Conservation (phyloP, 2,797 vertebrate genomes). For the Thripadectes ignobilis region DNA sequence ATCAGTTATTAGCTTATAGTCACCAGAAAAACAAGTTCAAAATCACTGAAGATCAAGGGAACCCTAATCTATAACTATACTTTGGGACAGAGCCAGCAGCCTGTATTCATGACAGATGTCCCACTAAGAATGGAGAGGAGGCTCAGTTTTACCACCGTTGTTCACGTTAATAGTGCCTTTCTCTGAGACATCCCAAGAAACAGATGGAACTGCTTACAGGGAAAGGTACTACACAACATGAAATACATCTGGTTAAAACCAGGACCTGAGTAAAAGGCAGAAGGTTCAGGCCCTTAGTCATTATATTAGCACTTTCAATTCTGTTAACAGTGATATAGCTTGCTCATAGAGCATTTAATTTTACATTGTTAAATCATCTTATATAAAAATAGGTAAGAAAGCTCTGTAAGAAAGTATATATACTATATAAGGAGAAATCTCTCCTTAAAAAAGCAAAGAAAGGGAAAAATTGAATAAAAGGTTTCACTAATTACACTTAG, state of each 20-base stretch:
- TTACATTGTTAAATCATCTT: conserved; percentile 59
- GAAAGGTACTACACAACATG: conserved; percentile 13
- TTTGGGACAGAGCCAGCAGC: conserved; percentile 56
- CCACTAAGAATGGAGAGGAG: conserved; percentile 4
- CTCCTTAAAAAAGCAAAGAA: conserved; percentile 61
- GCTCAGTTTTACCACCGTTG: conserved; percentile 31
- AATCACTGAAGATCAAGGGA: conserved; percentile 57
- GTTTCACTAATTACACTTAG: conserved; percentile 45
- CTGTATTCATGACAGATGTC: conserved; percentile 35
- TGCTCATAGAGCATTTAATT: conserved; percentile 77
- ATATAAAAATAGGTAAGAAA: conserved; percentile 82
- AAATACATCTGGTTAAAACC: conserved; percentile 22
- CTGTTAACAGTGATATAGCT: conserved; percentile 58
- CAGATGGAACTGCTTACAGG: background rate
- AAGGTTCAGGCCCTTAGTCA: conserved; percentile 46
- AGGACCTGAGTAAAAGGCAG: conserved; percentile 53
- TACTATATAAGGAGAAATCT: conserved; percentile 63
- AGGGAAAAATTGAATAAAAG: conserved; percentile 57
- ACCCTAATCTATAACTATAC: conserved; percentile 40
- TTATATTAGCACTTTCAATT: conserved; percentile 64
- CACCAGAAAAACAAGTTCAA: conserved; percentile 49
- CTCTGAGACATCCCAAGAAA: background rate
- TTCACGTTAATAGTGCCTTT: conserved; percentile 5
- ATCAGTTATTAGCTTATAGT: conserved; percentile 45
- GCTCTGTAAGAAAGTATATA: conserved; percentile 78